Evolutionary conservation across 2,113 vertebrate species (phyloP).

Genomic region (Pygoscelis antarcticus): DNA sequence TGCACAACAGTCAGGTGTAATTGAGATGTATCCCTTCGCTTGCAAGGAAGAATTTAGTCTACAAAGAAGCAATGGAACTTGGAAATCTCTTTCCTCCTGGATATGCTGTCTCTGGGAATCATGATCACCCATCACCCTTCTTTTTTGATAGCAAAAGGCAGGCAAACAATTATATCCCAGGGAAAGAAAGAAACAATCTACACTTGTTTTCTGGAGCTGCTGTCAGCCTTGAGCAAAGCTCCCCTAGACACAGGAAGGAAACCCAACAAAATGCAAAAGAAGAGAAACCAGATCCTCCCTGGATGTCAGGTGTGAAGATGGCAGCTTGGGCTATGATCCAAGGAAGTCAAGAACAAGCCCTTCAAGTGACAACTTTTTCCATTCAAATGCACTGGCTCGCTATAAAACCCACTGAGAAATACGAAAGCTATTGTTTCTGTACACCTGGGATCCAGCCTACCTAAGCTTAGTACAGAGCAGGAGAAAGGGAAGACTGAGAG

Average conservation of each 20-base stretch:
- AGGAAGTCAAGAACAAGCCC: not conserved
- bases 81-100: not conserved
- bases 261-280: not conserved
- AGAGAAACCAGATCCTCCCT: not conserved
- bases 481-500: not conserved
- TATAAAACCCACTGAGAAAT: not conserved
- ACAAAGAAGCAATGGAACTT: not conserved
- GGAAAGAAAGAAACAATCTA: not conserved
- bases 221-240: not conserved
- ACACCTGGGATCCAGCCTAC: fast-evolving
- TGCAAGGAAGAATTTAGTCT: not conserved
- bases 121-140: not conserved
- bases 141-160: not conserved
- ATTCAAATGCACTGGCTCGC: not conserved
- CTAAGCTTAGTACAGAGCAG: not conserved
- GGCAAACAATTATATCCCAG: not conserved
- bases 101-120: not conserved
- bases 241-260: not conserved
- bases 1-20: not conserved
- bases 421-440: not conserved
- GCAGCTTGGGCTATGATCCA: not conserved
- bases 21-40: not conserved
- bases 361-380: not conserved
- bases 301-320: not conserved
- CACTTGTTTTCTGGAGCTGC: not conserved